These are phyloP conservation scores for Eciton burchellii DNA, from an alignment of 1,140 invertebrate genomes.

Conservation along the genomic window DNA sequence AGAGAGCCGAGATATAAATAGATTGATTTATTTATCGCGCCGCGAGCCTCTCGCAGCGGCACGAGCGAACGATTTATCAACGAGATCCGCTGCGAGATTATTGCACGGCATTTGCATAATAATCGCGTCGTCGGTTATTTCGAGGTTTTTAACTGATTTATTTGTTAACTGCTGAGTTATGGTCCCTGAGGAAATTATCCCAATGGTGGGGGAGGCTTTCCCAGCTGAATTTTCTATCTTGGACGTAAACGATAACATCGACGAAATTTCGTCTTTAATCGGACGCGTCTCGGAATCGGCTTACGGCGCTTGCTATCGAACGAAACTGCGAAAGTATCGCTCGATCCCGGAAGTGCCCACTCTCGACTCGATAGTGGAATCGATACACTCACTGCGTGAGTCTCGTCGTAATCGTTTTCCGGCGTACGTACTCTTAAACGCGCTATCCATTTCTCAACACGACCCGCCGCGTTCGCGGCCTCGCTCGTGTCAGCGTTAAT, in stretches of 20 bases:
- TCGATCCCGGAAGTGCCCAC: slow-evolving; percentile 7
- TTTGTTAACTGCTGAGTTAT: no score
- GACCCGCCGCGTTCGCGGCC: slow-evolving; percentile 11
- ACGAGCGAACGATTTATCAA: neutral
- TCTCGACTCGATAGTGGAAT: slow-evolving; percentile 2
- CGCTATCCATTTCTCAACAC: neutral
- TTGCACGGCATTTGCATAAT: neutral
- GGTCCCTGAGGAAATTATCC: no score
- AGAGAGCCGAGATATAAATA: neutral
- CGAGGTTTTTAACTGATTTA: no score
- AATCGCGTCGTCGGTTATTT: no score
- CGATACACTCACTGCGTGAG: neutral
- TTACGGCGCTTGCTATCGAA: slow-evolving; percentile 3
- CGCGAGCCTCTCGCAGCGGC: neutral
- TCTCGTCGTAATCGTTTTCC: slow-evolving; percentile 40
- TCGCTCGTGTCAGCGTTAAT: slow-evolving; percentile 44
- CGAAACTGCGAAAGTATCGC: neutral
- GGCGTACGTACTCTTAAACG: neutral
- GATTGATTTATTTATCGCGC: slow-evolving; percentile 8
- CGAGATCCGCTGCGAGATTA: neutral
- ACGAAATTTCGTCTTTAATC: slow-evolving; percentile 1
- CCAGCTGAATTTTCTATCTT: no score
- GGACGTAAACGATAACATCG: slow-evolving; percentile 15
- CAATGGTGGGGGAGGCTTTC: no score
- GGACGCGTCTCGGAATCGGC: slow-evolving; percentile 1